A percentile compares a stretch with the other conserved stretches of the same genome.
phyloP scores from a whole-genome alignment of 2,888 invertebrate species.

The Drosophila ezoana region DNA sequence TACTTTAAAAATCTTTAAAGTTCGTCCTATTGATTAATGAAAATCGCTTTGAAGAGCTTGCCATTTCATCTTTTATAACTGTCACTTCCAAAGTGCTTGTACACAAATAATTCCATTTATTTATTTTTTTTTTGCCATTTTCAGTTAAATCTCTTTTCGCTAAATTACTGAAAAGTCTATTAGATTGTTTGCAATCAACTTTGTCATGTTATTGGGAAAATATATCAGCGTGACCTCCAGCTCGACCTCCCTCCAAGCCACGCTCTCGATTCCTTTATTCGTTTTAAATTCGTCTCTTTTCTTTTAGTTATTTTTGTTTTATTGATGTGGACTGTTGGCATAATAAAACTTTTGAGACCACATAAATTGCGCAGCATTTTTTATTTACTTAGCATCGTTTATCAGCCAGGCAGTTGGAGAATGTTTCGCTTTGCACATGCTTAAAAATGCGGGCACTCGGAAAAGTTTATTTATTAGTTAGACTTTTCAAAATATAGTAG shows the following conservation, averaged over 20 bases:
- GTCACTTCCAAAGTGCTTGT: too few species aligned
- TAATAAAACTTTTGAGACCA: constrained; percentile 71
- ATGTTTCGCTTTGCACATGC: constrained; percentile 33
- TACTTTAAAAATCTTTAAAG: too few species aligned
- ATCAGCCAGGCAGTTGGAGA: constrained; percentile 56
- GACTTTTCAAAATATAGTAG: constrained; percentile 76
- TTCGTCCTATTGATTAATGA: constrained; percentile 1
- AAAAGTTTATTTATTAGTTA: constrained; percentile 69
- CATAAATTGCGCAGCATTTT: constrained; percentile 73
- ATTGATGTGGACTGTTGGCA: constrained; percentile 45
- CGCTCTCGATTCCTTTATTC: constrained; percentile 6
- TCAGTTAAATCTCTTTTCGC: constrained; percentile 12
- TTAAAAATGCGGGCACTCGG: constrained; percentile 46
- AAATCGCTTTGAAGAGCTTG: not conserved
- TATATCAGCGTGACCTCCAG: constrained; percentile 15
- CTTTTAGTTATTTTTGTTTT: constrained; percentile 28
- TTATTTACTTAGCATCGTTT: constrained; percentile 74
- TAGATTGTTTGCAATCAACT: constrained; percentile 36
- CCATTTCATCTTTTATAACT: constrained; percentile 1
- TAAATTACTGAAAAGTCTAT: constrained; percentile 31
- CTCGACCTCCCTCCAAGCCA: not conserved
- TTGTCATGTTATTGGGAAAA: constrained; percentile 36
- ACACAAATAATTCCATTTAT: not conserved
- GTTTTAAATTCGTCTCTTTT: constrained; percentile 6
- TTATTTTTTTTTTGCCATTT: not conserved